phyloP scores from a whole-genome alignment of 2,797 vertebrate species.

The Trachops cirrhosus region DNA sequence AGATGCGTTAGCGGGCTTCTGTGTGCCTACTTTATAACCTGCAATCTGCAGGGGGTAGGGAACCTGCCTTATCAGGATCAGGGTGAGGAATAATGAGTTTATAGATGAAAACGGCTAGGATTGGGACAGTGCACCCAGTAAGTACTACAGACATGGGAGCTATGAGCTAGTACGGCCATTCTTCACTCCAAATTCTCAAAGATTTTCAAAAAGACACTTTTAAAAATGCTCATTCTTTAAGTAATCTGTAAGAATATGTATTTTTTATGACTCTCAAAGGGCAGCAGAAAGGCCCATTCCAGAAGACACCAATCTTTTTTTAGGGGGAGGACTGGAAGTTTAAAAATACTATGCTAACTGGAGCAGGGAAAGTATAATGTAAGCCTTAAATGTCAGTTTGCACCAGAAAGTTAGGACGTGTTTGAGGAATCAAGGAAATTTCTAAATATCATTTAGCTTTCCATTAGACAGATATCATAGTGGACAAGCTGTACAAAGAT shows the following conservation, averaged over 20 bases:
- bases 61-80: background rate
- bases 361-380: background rate
- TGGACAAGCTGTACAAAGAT: background rate
- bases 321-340: background rate
- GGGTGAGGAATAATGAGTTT: background rate
- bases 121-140: background rate
- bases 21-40: background rate
- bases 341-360: background rate
- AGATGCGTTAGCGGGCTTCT: background rate
- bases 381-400: background rate
- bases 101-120: background rate
- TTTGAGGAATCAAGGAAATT: background rate
- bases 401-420: background rate
- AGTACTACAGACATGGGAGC: background rate
- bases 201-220: background rate
- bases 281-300: background rate
- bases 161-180: background rate
- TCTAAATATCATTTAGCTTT: background rate
- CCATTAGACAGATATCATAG: background rate
- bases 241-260: background rate
- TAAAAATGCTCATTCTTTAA: background rate
- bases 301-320: background rate
- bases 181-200: background rate
- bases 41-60: background rate
- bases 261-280: background rate